Percentiles rank a stretch among this genome's conserved stretches.
These are phyloP conservation scores for Chironomus riparius DNA, from an alignment of 2,888 invertebrate genomes.

Conservation along the genomic window DNA sequence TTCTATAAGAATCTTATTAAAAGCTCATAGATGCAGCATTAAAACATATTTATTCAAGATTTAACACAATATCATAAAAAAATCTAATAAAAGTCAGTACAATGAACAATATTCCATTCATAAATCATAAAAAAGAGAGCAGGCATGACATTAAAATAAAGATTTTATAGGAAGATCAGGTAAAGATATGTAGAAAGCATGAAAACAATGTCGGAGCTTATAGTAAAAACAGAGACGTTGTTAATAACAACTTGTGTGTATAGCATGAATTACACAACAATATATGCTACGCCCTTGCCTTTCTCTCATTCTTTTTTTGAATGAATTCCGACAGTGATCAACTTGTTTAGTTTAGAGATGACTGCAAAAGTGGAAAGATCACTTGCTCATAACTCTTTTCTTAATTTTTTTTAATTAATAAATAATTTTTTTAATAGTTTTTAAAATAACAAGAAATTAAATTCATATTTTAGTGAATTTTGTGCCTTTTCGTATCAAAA, in stretches of 20 bases:
- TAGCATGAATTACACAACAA: too few relatives aligned
- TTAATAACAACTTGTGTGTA: not conserved
- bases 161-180: too few relatives aligned
- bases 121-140: too few relatives aligned
- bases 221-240: not conserved
- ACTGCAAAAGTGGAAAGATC: conserved; percentile 6
- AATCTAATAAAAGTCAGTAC: too few relatives aligned
- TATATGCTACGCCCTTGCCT: not conserved
- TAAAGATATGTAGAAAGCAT: not conserved
- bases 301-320: not conserved
- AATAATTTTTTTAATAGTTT: not conserved
- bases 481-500: not conserved
- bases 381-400: conserved; percentile 8
- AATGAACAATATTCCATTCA: too few relatives aligned
- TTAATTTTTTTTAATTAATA: conserved; percentile 9
- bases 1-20: too few relatives aligned
- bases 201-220: not conserved
- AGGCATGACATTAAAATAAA: too few relatives aligned
- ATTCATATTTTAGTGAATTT: not conserved
- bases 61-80: too few relatives aligned
- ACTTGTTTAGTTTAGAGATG: conserved; percentile 11
- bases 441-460: not conserved
- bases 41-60: too few relatives aligned
- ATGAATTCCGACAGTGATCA: conserved; percentile 1
- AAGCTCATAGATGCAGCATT: too few relatives aligned